These are phyloP conservation scores for Chaunax sp. DNA, from an alignment of 2,797 vertebrate species.

Conservation along the genomic window DNA sequence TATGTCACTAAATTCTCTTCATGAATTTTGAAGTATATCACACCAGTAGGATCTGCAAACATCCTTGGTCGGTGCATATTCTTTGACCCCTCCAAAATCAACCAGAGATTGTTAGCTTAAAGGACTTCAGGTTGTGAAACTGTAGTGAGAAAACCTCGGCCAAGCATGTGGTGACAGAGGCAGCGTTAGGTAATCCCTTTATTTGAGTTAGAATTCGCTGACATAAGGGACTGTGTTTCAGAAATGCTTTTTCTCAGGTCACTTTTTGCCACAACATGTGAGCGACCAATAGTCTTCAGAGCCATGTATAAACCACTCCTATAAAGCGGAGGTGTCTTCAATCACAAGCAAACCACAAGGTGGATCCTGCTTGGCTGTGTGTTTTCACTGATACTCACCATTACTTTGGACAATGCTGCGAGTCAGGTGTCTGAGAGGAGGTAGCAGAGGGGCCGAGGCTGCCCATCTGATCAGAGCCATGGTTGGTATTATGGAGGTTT, in stretches of 20 bases:
- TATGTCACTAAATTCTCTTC: too few relatives aligned
- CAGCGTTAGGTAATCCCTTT: too few relatives aligned
- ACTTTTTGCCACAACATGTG: conserved; percentile 72
- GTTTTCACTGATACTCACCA: conserved; percentile 50
- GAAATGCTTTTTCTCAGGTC: conserved; percentile 75
- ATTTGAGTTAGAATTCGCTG: conserved; percentile 89
- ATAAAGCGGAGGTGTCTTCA: conserved; percentile 74
- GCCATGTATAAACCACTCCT: conserved; percentile 53
- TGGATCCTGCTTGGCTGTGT: conserved; percentile 58
- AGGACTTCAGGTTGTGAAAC: too few relatives aligned
- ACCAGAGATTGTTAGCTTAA: too few relatives aligned
- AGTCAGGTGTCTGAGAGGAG: conserved; percentile 97
- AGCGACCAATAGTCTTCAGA: conserved; percentile 72
- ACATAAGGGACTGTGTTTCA: conserved; percentile 80
- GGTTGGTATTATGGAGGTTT: too few relatives aligned
- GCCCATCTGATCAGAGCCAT: conserved; percentile 94
- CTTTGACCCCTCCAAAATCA: too few relatives aligned
- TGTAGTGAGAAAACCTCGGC: too few relatives aligned
- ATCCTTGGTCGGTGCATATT: too few relatives aligned
- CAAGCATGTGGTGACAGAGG: too few relatives aligned
- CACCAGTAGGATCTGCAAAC: too few relatives aligned
- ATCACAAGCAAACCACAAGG: conserved; percentile 50
- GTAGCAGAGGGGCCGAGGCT: conserved; percentile 97
- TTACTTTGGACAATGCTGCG: conserved; percentile 89
- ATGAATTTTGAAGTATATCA: too few relatives aligned